phyloP scores from a whole-genome alignment of 2,797 vertebrate genomes.

The Labeo calbasu region DNA sequence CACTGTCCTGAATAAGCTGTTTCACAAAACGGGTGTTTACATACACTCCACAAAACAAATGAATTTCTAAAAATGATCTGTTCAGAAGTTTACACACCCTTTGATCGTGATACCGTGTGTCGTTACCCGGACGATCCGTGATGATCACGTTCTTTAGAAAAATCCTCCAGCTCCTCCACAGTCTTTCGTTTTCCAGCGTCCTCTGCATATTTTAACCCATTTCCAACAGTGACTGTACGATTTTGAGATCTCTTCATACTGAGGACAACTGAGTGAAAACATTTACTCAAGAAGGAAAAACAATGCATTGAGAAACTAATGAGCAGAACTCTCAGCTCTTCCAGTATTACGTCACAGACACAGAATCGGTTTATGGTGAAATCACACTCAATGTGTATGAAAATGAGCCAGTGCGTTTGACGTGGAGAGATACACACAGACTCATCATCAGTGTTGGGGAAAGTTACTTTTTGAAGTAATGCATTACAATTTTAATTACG shows the following conservation, averaged over 20 bases:
- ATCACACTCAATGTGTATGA: not conserved
- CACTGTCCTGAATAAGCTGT: not conserved
- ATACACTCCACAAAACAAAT: not conserved
- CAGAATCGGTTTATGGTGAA: not conserved
- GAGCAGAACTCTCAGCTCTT: not conserved
- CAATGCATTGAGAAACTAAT: not conserved
- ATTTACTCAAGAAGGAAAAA: too few species aligned
- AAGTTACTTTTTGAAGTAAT: too few species aligned
- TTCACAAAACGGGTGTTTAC: too few species aligned
- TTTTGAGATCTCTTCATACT: not conserved
- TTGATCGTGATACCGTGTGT: not conserved
- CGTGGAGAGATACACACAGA: not conserved
- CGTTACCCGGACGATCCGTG: not conserved
- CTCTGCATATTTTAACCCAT: not conserved
- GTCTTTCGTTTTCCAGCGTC: not conserved
- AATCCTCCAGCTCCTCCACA: not conserved
- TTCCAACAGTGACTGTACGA: not conserved
- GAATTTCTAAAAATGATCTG: not conserved
- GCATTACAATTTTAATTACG: too few species aligned
- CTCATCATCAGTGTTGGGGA: too few species aligned
- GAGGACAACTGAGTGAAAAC: not conserved
- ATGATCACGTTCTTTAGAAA: not conserved
- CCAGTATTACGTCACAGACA: not conserved
- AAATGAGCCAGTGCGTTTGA: not conserved
- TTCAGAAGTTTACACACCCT: not conserved